Evolutionary conservation across 1,140 invertebrate species (phyloP), one percentile per base, ranked within the genome.

Genomic region (Drosophila baimaii): DNA sequence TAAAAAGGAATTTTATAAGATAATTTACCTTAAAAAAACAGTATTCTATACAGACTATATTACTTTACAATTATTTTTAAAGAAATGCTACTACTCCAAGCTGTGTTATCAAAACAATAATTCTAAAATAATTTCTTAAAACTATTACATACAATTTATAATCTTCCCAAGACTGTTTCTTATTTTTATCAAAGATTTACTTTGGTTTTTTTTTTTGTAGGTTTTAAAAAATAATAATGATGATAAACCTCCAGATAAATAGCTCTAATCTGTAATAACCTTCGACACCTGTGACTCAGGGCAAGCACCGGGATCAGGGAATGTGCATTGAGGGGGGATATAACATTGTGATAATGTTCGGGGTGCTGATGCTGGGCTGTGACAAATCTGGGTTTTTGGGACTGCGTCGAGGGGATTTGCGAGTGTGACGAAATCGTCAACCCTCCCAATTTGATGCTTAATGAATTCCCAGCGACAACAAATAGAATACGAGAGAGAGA

Each of bases 381-480:
- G 74, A 77, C 75, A 77, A 77, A 78, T 77, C 64, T 70, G 51
- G 41, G 43, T 29, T 33, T 70, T 57, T 69, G 68, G 65, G 52
- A 57, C 52, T 17, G 25, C 15, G 44, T 43, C 27, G 35, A 65
- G 44, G 61, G 64, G 57, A 75, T 64, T 51, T 68, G 54, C 31
- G 19, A 68, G 83, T 80, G 84, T 89, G 84, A 88, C 84, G 71
- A 89, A 89, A 89, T 74, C 81, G 63, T 85, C 85, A 89, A 90
- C 84, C 84, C 84, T 89, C 85, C 77, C 77, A 89, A 83, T 83
- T 88, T 86, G 58, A 71, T 71, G 66, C 83, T 71, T 88, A 86
- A 89, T 89, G 68, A 88, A 88, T 80, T 86, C 80, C 81, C 75
- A 70, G 72, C 69, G 79, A 63, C 54, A 83, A 57, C 70, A 81